Percentiles rank a stretch among this genome's conserved stretches.
Conservation (phyloP, 2,113 vertebrate genomes). For the Thryonomys swinderianus region DNA sequence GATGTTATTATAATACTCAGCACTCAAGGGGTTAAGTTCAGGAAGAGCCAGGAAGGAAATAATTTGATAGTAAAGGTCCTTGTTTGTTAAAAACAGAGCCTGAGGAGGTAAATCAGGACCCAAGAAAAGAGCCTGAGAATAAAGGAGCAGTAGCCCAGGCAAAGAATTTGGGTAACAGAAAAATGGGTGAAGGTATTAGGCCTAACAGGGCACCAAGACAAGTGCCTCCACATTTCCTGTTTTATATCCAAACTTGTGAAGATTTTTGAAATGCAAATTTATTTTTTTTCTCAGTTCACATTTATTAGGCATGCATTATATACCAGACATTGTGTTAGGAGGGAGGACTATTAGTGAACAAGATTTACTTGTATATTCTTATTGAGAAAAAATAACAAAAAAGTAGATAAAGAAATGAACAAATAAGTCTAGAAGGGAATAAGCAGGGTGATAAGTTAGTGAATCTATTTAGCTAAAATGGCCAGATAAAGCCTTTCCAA, state of each 20-base stretch:
- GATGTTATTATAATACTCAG: not conserved
- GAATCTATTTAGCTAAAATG: not conserved
- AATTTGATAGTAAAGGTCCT: not conserved
- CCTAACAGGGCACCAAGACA: not conserved
- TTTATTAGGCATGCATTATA: not conserved
- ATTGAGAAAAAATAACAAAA: not conserved
- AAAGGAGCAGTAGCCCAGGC: not conserved
- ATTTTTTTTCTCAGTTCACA: not conserved
- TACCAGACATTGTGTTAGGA: not conserved
- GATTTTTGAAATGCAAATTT: not conserved
- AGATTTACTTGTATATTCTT: not conserved
- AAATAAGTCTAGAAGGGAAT: not conserved
- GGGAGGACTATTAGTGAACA: not conserved
- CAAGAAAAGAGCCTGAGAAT: constrained; percentile 23
- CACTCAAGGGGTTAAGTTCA: not conserved
- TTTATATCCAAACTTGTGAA: not conserved
- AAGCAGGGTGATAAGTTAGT: not conserved
- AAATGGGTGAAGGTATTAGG: not conserved
- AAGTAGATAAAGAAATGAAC: not conserved
- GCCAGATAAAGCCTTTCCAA: not conserved
- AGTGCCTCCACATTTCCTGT: not conserved
- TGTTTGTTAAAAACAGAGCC: not conserved
- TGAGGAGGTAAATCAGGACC: not conserved
- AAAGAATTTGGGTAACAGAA: not conserved
- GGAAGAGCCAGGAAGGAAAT: not conserved